These are phyloP conservation scores for Cephus rjabovi DNA, from an alignment of 2,888 invertebrate genomes.

Conservation along the genomic window DNA sequence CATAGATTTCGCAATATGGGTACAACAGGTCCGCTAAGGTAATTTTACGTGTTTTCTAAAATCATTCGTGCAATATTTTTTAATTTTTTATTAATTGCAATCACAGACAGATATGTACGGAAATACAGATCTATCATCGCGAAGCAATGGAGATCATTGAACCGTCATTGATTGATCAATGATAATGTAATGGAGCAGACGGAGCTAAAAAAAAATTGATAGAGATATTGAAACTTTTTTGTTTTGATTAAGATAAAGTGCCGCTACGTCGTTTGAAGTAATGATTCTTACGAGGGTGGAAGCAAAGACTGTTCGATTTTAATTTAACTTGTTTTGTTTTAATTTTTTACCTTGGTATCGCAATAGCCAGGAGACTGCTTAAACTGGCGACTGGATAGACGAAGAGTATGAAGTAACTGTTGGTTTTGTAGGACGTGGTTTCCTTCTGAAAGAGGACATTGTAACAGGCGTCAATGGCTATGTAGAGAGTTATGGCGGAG, in stretches of 20 bases:
- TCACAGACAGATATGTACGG: not conserved
- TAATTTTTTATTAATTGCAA: not conserved
- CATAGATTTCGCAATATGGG: not conserved
- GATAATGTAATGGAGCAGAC: not conserved
- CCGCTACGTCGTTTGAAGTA: not conserved
- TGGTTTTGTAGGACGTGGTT: conserved; percentile 51
- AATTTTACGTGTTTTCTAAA: not conserved
- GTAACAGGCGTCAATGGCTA: conserved; percentile 52
- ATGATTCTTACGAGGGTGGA: not conserved
- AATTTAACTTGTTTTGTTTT: not conserved
- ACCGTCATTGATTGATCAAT: not conserved
- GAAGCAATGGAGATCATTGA: not conserved
- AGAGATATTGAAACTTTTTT: not conserved
- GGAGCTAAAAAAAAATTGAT: not conserved
- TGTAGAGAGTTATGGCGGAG: conserved; percentile 49
- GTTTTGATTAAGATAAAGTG: not conserved
- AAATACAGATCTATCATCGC: not conserved
- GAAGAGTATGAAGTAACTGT: conserved; percentile 47
- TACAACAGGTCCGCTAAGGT: not conserved
- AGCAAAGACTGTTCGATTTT: not conserved
- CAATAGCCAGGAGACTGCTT: conserved; percentile 54
- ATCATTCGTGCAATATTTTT: not conserved
- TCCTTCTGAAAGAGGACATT: conserved; percentile 52
- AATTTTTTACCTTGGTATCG: conserved; percentile 55
- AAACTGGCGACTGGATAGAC: conserved; percentile 59